phyloP scores from a whole-genome alignment of 2,113 vertebrate species.

The Pipra filicauda region DNA sequence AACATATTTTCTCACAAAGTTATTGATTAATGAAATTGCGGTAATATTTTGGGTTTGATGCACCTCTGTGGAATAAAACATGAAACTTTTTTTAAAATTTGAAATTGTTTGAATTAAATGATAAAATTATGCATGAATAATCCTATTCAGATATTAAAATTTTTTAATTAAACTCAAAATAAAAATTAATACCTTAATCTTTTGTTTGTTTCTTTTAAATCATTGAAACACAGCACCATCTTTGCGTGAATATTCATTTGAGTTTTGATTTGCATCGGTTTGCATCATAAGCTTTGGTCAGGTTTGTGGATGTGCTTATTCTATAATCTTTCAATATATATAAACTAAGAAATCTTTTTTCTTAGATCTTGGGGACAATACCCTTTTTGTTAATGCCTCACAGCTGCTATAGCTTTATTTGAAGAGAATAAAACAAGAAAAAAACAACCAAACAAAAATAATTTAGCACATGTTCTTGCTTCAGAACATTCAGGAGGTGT shows the following conservation, averaged over 20 bases:
- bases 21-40: neutral
- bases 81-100: neutral
- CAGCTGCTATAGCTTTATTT: neutral
- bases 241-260: neutral
- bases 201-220: neutral
- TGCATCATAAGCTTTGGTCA: neutral
- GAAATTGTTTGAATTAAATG: neutral
- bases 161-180: neutral
- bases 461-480: neutral
- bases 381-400: neutral
- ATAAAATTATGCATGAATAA: neutral
- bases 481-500: neutral
- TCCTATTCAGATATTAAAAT: neutral
- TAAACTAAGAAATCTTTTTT: neutral
- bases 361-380: neutral
- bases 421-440: neutral
- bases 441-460: neutral
- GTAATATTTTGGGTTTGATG: neutral
- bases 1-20: neutral
- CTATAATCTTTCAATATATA: neutral
- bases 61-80: neutral
- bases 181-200: neutral
- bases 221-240: neutral
- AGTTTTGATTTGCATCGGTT: neutral
- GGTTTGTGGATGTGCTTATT: neutral